phyloP scores from a whole-genome alignment of 2,113 vertebrate species.

The Junco hyemalis region DNA sequence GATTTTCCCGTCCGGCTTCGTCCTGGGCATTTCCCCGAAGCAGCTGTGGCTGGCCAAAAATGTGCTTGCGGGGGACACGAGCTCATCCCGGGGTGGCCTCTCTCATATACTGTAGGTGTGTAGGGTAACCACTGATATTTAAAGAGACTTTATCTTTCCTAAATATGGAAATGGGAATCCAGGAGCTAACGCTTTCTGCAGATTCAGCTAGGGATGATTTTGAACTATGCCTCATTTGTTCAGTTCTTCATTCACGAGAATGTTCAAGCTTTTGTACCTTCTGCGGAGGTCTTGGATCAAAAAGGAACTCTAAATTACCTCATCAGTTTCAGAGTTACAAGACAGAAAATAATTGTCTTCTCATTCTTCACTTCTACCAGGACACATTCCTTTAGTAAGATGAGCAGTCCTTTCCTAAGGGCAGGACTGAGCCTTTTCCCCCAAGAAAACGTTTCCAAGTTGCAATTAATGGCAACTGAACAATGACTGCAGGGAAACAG shows the following conservation, averaged over 20 bases:
- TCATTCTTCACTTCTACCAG: not conserved
- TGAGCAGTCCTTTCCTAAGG: not conserved
- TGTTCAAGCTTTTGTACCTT: not conserved
- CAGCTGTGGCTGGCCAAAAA: not conserved
- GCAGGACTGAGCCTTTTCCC: not conserved
- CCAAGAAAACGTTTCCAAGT: not conserved
- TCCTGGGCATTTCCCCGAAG: not conserved
- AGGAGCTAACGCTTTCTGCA: not conserved
- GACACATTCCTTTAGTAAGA: not conserved
- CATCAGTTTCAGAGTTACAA: not conserved
- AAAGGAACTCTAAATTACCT: not conserved
- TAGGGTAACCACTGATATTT: no score
- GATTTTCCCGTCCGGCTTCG: not conserved
- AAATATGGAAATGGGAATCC: not conserved
- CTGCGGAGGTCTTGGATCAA: not conserved
- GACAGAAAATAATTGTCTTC: not conserved
- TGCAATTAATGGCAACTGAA: not conserved
- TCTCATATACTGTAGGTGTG: accelerated
- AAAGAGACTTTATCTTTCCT: not conserved
- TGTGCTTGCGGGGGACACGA: accelerated
- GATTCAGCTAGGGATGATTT: not conserved
- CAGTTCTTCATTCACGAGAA: not conserved
- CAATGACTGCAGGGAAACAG: not conserved
- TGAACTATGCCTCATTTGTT: accelerated
- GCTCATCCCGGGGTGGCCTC: accelerated